phyloP scores from a whole-genome alignment of 2,113 vertebrate genomes.

The Upupa epops region DNA sequence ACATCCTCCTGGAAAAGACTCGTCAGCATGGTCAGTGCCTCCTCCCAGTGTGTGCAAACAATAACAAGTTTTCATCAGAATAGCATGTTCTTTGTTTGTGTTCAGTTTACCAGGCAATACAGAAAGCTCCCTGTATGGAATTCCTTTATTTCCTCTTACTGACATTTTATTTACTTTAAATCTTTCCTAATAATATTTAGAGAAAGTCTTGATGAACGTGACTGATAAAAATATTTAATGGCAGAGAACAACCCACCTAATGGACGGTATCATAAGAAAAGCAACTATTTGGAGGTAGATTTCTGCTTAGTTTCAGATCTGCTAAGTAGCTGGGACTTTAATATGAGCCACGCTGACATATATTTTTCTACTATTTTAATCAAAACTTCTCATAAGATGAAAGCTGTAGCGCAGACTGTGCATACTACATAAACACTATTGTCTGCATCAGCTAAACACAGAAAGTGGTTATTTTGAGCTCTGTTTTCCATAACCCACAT shows the following conservation, averaged over 20 bases:
- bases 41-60: neutral
- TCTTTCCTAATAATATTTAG: neutral
- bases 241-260: neutral
- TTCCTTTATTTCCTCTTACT: neutral
- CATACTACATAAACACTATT: neutral
- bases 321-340: neutral
- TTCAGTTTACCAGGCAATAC: neutral
- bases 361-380: neutral
- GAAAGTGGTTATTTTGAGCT: neutral
- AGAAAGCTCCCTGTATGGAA: neutral
- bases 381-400: neutral
- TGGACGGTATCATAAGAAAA: neutral
- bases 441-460: neutral
- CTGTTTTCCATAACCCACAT: neutral
- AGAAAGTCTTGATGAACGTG: neutral
- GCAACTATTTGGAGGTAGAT: neutral
- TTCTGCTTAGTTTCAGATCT: neutral
- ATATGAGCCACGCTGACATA: neutral
- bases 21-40: neutral
- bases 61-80: neutral
- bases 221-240: neutral
- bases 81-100: neutral
- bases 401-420: neutral
- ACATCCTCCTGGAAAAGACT: neutral
- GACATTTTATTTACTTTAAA: no score